Percentiles rank a stretch among this genome's conserved stretches.
These are phyloP conservation scores for Anarsia innoxiella DNA, from an alignment of 2,888 invertebrate species.

Conservation along the genomic window DNA sequence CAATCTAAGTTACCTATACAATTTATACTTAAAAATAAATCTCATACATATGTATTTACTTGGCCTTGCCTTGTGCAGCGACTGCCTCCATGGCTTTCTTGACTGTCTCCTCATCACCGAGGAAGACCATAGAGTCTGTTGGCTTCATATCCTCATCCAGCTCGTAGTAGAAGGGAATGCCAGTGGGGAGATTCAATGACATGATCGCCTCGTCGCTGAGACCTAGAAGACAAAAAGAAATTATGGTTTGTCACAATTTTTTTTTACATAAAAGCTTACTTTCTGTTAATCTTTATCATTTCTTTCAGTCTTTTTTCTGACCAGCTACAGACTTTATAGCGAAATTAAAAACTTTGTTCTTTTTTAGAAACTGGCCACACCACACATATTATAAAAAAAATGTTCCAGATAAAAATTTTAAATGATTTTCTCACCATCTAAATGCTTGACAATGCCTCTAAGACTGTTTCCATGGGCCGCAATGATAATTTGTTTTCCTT, in stretches of 20 bases:
- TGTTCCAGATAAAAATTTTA: not conserved
- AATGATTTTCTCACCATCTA: slow-evolving; percentile 86
- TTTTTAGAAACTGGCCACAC: no score
- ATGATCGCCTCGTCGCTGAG: slow-evolving; percentile 83
- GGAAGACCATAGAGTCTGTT: slow-evolving; percentile 81
- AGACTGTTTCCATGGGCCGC: slow-evolving; percentile 92
- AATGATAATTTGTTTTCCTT: slow-evolving; percentile 85
- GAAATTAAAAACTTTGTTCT: no score
- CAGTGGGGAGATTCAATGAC: slow-evolving; percentile 85
- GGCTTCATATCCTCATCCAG: slow-evolving; percentile 82
- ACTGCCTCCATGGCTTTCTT: slow-evolving; percentile 85
- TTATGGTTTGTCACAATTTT: not conserved
- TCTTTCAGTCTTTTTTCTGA: no score
- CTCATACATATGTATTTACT: slow-evolving; percentile 50
- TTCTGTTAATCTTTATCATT: no score
- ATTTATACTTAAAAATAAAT: slow-evolving; percentile 6
- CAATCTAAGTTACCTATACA: no score
- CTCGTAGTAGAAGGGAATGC: slow-evolving; percentile 87
- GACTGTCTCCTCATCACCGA: slow-evolving; percentile 86
- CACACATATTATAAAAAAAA: not conserved
- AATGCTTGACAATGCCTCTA: slow-evolving; percentile 89
- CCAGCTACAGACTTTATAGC: no score
- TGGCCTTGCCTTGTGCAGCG: slow-evolving; percentile 86
- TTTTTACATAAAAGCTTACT: no score
- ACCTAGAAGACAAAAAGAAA: slow-evolving; percentile 44